Conservation (phyloP, 2,888 invertebrate species). For the Chalcis sispes region DNA sequence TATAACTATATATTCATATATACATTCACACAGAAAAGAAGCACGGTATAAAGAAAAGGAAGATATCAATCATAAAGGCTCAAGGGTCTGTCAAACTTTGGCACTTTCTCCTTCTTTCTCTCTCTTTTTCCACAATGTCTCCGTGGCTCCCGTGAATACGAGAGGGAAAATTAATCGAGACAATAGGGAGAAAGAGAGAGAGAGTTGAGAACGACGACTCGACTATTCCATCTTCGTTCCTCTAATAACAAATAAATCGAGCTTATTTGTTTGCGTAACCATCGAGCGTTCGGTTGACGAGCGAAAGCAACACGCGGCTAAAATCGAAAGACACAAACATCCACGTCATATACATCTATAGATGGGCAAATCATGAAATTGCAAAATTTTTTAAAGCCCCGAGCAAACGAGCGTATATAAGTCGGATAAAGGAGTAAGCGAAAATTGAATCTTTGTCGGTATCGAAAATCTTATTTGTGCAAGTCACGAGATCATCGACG, state of each 20-base stretch:
- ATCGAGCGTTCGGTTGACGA: not conserved
- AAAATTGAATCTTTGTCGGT: conserved; percentile 4
- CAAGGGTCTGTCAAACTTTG: conserved; percentile 62
- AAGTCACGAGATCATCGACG: too few species aligned
- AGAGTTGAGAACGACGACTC: too few species aligned
- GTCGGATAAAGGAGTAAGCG: not conserved
- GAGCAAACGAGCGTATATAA: too few species aligned
- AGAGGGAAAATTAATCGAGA: conserved; percentile 42
- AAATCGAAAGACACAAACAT: conserved; percentile 21
- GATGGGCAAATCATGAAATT: conserved; percentile 4
- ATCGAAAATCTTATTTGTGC: too few species aligned
- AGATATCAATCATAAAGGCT: conserved; percentile 68
- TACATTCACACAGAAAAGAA: not conserved
- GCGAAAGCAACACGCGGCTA: conserved; percentile 9
- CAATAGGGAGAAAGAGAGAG: conserved; percentile 3
- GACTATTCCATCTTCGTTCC: not conserved
- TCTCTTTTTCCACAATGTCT: too few species aligned
- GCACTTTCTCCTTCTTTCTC: conserved; percentile 31
- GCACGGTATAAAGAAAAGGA: conserved; percentile 18
- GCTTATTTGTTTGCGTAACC: conserved; percentile 15
- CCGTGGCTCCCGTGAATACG: too few species aligned
- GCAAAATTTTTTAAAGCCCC: not conserved
- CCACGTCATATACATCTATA: not conserved
- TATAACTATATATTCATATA: too few species aligned
- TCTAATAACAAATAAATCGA: conserved; percentile 45